These are phyloP conservation scores for Osedax frankpressi DNA, from an alignment of 2,888 invertebrate genomes.

Conservation along the genomic window DNA sequence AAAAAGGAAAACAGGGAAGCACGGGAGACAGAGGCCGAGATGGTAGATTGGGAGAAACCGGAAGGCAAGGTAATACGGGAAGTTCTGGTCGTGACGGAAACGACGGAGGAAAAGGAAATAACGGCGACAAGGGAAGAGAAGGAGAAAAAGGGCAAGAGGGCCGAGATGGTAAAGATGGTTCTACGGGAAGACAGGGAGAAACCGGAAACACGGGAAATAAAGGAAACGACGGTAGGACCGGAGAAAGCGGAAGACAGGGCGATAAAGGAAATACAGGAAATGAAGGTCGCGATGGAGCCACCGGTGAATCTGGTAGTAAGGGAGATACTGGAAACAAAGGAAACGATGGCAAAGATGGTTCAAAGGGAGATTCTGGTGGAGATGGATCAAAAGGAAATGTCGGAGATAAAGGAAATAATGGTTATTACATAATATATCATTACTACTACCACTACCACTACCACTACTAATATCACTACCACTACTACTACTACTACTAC, in stretches of 20 bases:
- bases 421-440: too few species aligned
- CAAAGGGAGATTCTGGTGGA: conserved; percentile 6
- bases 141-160: not conserved
- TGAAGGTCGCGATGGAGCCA: not conserved
- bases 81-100: not conserved
- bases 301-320: not conserved
- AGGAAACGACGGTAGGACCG: not conserved
- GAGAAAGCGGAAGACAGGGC: not conserved
- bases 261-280: not conserved
- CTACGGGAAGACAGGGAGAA: not conserved
- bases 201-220: not conserved
- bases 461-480: too few species aligned
- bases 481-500: too few species aligned
- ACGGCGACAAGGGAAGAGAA: not conserved
- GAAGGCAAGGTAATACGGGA: conserved; percentile 14
- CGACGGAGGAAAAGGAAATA: not conserved
- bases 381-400: conserved; percentile 11
- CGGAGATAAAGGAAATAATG: conserved; percentile 14
- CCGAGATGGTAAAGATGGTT: not conserved
- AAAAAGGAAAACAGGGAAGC: conserved; percentile 13
- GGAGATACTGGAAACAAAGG: conserved; percentile 8
- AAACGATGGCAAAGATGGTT: conserved; percentile 12
- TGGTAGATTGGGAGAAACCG: not conserved
- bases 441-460: too few species aligned
- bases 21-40: conserved; percentile 10